These are phyloP conservation scores for Zoanthus solanderi DNA, from an alignment of 92 coral and sea anemone species.

Conservation along the genomic window DNA sequence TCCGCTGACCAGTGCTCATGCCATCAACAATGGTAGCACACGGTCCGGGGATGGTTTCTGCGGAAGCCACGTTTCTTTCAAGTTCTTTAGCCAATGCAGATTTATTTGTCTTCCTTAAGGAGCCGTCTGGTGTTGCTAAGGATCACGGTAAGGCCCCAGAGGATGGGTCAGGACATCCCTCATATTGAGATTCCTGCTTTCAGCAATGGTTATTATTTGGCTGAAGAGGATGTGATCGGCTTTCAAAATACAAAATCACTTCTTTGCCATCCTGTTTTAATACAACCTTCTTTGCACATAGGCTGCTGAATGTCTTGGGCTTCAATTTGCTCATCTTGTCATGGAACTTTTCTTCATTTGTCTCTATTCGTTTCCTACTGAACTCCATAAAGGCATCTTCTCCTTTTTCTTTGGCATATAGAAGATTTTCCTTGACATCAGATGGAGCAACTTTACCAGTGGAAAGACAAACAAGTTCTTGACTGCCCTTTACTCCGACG, in stretches of 20 bases:
- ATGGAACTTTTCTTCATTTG: neutral
- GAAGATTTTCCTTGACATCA: constrained; percentile 50
- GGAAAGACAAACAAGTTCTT: constrained; percentile 58
- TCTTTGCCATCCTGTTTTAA: neutral
- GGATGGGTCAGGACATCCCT: constrained; percentile 55
- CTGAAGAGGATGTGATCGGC: constrained; percentile 55
- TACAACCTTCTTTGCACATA: constrained; percentile 29
- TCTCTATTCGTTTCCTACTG: neutral
- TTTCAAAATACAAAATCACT: neutral
- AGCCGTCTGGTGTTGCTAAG: constrained; percentile 48
- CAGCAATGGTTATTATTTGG: constrained; percentile 46
- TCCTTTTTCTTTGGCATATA: neutral
- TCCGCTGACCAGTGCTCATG: constrained; percentile 59
- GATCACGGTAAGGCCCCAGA: constrained; percentile 63
- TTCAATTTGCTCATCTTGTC: constrained; percentile 18
- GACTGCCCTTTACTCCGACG: no score
- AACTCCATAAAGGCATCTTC: constrained; percentile 13
- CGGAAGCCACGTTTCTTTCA: constrained; percentile 42
- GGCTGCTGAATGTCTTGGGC: constrained; percentile 42
- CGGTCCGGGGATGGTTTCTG: constrained; percentile 56
- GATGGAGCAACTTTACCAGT: constrained; percentile 62
- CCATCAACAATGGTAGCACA: constrained; percentile 61
- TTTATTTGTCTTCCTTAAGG: constrained; percentile 42
- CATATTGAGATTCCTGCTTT: constrained; percentile 51
- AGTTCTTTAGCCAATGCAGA: constrained; percentile 57